Base-by-base conservation (phyloP, 2,113 vertebrate genomes). In the Notechis scutatus region DNA sequence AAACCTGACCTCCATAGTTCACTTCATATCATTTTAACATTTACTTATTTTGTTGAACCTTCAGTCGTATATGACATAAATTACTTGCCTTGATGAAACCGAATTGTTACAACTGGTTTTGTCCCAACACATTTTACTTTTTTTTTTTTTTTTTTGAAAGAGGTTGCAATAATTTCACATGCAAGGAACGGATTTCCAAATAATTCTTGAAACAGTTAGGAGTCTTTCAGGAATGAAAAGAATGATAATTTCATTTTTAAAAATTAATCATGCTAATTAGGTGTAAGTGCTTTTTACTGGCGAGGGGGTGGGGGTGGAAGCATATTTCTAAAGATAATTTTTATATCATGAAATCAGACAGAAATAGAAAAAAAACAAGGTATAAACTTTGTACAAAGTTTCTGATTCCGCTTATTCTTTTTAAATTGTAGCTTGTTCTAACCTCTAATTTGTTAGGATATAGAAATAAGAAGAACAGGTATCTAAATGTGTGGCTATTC, bases 121-220 rank as follows among this genome's bases (percentile, higher is more conserved):
- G 94, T 95, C 97, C 94, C 95, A 97, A 96, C 94, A 87, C 95
- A 97, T 96, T 96, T 61, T 61, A 11, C 0, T 11, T n/a, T 12
- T 29, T 64, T n/a, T 42, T 42, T 42, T 39, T 96, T 97, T 94
- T 45, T 45, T 45, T 45, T 97, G 94, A 96, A 96, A 95, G 95
- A 94, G 97, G 93, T 95, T 91, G 85, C 94, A 96, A 96, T 97
- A 97, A 97, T 97, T 97, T 93, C 96, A 95, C 96, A 94, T 96
- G 97, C 95, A 97, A 85, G 95, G 96, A 96, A 96, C 93, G 88
- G 94, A 97, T 96, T 97, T 98, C 97, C 97, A 98, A 98, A 97
- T 96, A 97, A 96, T 96, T 97, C 97, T 96, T 96, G 93, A 95
- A 96, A 97, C 95, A 97, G 95, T 96, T 96, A 97, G 95, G 97